Evolutionary conservation across 2,888 invertebrate species (phyloP), one percentile per base, ranked within the genome.

Genomic region (Microdon myrmicae): DNA sequence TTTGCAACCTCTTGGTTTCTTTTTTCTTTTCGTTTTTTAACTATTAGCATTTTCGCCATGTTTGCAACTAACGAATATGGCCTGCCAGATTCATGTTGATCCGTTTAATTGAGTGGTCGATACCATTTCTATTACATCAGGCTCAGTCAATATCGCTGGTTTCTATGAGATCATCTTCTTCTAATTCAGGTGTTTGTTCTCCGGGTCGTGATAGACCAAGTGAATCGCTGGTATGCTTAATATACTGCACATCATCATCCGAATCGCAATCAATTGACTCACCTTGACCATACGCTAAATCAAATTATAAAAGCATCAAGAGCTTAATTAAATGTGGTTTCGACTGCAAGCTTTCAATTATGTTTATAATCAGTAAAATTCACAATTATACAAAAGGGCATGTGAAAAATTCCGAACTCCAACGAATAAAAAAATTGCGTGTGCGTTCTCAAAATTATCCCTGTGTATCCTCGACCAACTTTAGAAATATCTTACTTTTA

Each of bases 141-240:
- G 39, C 61, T 78, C 76, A 78, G 73, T 78, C 78, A 67, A 77
- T 73, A 60, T 78, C 78, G 69, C 77, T 78, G 51, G 74, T 73
- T 23, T 75, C 73, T 58, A 71, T 68, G 55, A 67, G 69, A 32
- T 76, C 77, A 48, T 76, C 76, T 59, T 78, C 76, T 58, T 77
- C 76, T 44, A 74, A 69, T 70, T 78, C 78, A 53, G 67, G 71
- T 68, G 69, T 69, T 67, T 70, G 74, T 68, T 61, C 70, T 41
- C 69, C 71, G 26, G 58, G 49, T 38, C 51, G 48, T 7, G 64
- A 59, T 4, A 68, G 49, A 2, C 67, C 59, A 39, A 47, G 51
- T 3, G 72, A 73, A 69, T 76, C 77, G 68, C 73, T 75, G 55
- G 71, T 70, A 47, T 68, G 60, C 68, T 78, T 77, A 48, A 71